Conservation (phyloP, 2,797 vertebrate species). For the Sandelia bainsii region DNA sequence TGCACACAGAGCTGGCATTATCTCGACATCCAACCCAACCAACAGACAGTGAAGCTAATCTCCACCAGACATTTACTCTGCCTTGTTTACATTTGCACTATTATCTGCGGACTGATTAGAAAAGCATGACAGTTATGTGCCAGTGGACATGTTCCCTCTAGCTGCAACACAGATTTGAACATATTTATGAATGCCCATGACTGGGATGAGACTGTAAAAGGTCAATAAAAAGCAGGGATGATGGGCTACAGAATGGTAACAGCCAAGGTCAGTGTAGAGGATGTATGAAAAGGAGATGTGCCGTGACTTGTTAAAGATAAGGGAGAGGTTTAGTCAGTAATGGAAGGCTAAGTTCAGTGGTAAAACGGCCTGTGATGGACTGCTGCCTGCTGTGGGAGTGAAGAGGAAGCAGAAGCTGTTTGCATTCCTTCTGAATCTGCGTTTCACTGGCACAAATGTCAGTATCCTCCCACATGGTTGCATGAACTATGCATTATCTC, state of each 20-base stretch:
- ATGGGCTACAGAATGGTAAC: constrained; percentile 38
- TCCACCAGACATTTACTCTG: constrained; percentile 14
- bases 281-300: constrained; percentile 56
- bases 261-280: constrained; percentile 48
- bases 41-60: constrained; percentile 34
- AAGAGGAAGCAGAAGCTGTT: constrained; percentile 67
- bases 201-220: constrained; percentile 59
- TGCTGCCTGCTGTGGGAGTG: constrained; percentile 44
- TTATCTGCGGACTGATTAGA: constrained; percentile 44
- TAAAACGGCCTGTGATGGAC: constrained; percentile 38
- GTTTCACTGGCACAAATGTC: constrained; percentile 38
- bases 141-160: constrained; percentile 20
- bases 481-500: constrained; percentile 32
- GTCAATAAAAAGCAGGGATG: constrained; percentile 49
- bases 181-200: constrained; percentile 44
- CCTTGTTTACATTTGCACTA: constrained; percentile 22
- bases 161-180: constrained; percentile 16
- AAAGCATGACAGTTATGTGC: constrained; percentile 46
- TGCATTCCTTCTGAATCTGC: constrained; percentile 68
- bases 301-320: constrained; percentile 57
- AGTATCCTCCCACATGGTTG: constrained; percentile 42
- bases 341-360: constrained; percentile 49
- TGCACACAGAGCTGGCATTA: constrained; percentile 44
- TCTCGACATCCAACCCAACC: constrained; percentile 29
- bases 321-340: constrained; percentile 46